phyloP scores from a whole-genome alignment of 2,797 vertebrate genomes.

The Galaxias olidus region DNA sequence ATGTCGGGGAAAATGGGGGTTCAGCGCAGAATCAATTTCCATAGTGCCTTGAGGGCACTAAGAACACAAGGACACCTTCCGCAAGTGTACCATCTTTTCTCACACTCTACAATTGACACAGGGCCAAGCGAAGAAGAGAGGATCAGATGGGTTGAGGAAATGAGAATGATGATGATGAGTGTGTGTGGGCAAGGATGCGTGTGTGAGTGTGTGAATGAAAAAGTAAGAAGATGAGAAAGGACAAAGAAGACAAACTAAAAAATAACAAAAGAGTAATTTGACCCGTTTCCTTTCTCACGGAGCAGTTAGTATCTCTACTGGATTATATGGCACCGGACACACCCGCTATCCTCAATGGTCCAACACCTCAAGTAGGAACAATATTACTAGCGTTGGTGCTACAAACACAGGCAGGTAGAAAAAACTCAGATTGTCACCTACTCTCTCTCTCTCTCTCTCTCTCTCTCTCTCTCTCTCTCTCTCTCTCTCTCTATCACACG shows the following conservation, averaged over 20 bases:
- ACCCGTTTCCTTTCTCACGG: neutral
- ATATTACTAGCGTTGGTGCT: neutral
- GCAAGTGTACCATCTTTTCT: slow-evolving; percentile 44
- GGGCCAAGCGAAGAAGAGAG: slow-evolving; percentile 7
- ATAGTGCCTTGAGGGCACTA: slow-evolving; percentile 32
- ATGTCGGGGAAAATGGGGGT: slow-evolving; percentile 61
- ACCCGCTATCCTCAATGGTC: slow-evolving; percentile 21
- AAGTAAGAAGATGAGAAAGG: too few relatives aligned
- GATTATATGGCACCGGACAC: slow-evolving; percentile 30
- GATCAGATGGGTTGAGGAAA: slow-evolving; percentile 13
- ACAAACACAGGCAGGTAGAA: neutral
- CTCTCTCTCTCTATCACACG: slow-evolving; percentile 30
- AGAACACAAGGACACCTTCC: slow-evolving; percentile 42
- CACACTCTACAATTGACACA: slow-evolving; percentile 48
- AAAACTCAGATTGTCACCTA: slow-evolving; percentile 10
- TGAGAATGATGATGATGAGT: slow-evolving; percentile 3
- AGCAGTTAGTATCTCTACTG: slow-evolving; percentile 13
- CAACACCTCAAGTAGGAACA: neutral
- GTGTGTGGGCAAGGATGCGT: neutral
- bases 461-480: slow-evolving; percentile 9
- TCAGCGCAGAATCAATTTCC: slow-evolving; percentile 56
- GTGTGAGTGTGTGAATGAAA: too few relatives aligned
- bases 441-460: slow-evolving; percentile 14
- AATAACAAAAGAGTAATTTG: too few relatives aligned
- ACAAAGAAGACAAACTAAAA: too few relatives aligned